Evolutionary conservation across 2,888 invertebrate genomes (phyloP), one percentile per base, ranked within the genome.

Genomic region (Ormia ochracea): DNA sequence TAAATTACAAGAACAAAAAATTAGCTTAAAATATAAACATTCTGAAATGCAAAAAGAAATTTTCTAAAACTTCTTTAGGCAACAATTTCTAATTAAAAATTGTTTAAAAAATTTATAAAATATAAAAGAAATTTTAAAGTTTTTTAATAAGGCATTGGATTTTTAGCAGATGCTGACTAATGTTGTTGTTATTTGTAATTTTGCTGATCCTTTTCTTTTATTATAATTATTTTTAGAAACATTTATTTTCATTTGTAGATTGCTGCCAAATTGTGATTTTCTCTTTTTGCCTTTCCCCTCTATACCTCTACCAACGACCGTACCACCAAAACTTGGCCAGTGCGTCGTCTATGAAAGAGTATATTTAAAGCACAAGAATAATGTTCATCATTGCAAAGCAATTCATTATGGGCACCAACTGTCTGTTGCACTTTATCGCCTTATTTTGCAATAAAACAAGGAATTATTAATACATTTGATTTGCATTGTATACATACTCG

Each of bases 181-280:
- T 73, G 33, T 36, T 63, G 61, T 43, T 61, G 31, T 21, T 56
- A 56, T 63, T 54, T 63, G 41, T 43, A 48, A 48, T 33, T 28
- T 3, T 43, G 65, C 19, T n/a, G n/a, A n/a, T n/a, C n/a, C n/a
- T n/a, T n/a, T n/a, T n/a, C 23, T 45, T 21, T 26, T 63, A 28
- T 14, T 28, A 3, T 19, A 54, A 19, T 61, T 54, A 70, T 54
- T 73, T 73, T 61, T 61, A 72, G 41, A 14, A 26, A 45, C 21
- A 68, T 26, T 12, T 69, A 36, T 58, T 56, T 73, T 61, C 61
- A 19, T 36, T 26, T 63, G 33, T 1, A 56, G 28, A 38, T 38
- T 45, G 19, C 56, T 65, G 73, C 63, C 73, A 73, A 73, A 48
- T 14, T 52, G 26, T 23, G 23, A 70, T 58, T 36, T 3, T n/a